A percentile compares a stretch with the other conserved stretches of the same genome.
phyloP scores from a whole-genome alignment of 1,140 invertebrate genomes.

The Drosophila tsacasi region DNA sequence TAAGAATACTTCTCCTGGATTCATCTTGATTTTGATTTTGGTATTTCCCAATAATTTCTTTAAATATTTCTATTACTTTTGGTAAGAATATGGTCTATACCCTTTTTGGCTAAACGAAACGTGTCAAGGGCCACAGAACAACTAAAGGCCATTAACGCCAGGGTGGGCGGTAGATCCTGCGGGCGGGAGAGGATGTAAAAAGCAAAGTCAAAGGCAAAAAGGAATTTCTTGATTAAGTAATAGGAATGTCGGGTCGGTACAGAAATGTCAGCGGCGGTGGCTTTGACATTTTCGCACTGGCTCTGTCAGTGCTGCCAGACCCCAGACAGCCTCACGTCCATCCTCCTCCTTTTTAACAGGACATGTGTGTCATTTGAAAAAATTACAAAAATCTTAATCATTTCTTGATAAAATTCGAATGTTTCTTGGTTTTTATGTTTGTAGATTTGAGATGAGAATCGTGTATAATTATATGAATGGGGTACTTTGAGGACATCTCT shows the following conservation, averaged over 20 bases:
- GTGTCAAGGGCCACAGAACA: slow-evolving; percentile 47
- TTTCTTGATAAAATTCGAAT: background rate
- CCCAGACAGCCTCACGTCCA: background rate
- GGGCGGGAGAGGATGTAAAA: background rate
- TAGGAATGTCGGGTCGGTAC: slow-evolving; percentile 58
- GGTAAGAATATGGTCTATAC: background rate
- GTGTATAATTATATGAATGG: background rate
- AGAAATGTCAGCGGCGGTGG: slow-evolving; percentile 35
- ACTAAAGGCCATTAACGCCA: slow-evolving; percentile 56
- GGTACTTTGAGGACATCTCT: background rate
- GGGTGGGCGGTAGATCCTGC: background rate
- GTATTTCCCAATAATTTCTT: background rate
- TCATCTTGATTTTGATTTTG: too few relatives aligned
- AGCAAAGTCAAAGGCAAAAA: slow-evolving; percentile 40
- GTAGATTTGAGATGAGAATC: background rate
- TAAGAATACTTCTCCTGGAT: too few relatives aligned
- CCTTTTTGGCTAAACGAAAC: slow-evolving; percentile 36
- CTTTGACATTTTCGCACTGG: slow-evolving; percentile 20
- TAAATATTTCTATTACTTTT: background rate
- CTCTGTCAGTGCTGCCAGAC: background rate
- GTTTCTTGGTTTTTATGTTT: background rate
- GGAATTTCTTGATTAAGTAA: slow-evolving; percentile 81
- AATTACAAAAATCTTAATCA: background rate
- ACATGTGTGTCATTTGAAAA: background rate
- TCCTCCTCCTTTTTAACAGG: accelerated